A percentile compares a stretch with the other conserved stretches of the same genome.
These are phyloP conservation scores for Cremastobaeus sp. DNA, from an alignment of 2,888 invertebrate genomes.

Conservation along the genomic window DNA sequence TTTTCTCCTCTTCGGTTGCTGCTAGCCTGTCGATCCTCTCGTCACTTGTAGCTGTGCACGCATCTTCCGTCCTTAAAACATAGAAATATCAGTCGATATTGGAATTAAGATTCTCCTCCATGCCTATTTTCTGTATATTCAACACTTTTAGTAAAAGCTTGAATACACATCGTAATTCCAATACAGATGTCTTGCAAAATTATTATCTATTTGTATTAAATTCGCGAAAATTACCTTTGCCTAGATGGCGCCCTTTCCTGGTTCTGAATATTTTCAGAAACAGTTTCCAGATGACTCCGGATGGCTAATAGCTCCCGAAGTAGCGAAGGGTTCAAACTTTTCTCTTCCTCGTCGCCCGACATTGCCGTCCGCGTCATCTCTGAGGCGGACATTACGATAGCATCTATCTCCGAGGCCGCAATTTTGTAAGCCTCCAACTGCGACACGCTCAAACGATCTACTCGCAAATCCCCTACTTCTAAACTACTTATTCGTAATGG, in stretches of 20 bases:
- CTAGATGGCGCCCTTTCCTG: slow-evolving; percentile 56
- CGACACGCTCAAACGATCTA: slow-evolving; percentile 87
- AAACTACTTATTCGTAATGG: slow-evolving; percentile 81
- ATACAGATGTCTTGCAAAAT: too few species aligned
- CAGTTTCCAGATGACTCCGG: slow-evolving; percentile 68
- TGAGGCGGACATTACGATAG: slow-evolving; percentile 84
- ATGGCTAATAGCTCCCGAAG: slow-evolving; percentile 75
- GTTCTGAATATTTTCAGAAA: slow-evolving; percentile 53
- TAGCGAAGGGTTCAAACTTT: slow-evolving; percentile 80
- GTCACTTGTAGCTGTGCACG: slow-evolving; percentile 63
- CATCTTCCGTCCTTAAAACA: slow-evolving; percentile 63
- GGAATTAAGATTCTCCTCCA: too few species aligned
- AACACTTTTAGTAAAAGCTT: too few species aligned
- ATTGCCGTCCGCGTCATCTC: slow-evolving; percentile 86
- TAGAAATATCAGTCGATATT: too few species aligned
- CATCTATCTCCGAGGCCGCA: slow-evolving; percentile 89
- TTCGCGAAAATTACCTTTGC: slow-evolving; percentile 35
- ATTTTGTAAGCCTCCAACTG: slow-evolving; percentile 89
- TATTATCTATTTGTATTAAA: too few species aligned
- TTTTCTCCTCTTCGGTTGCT: slow-evolving; percentile 36
- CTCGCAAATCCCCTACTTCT: slow-evolving; percentile 87
- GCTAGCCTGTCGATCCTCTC: slow-evolving; percentile 58
- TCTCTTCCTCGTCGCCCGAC: slow-evolving; percentile 84
- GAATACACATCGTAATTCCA: too few species aligned
- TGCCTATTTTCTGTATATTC: too few species aligned